These are phyloP conservation scores for Solenopsis fugax DNA, from an alignment of 1,140 invertebrate species.

Conservation along the genomic window DNA sequence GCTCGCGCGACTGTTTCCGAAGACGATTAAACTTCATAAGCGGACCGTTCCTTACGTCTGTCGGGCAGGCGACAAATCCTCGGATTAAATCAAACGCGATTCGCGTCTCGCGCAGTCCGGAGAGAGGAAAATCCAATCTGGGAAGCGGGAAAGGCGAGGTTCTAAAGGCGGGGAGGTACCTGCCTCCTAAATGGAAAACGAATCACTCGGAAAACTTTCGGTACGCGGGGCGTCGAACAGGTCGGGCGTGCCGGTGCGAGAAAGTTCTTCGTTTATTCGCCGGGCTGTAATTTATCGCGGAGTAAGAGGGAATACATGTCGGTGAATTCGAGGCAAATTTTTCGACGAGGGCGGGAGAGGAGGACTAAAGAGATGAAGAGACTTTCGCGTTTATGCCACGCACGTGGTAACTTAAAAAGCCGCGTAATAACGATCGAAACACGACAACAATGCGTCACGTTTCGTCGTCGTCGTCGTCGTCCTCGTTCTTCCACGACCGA, in stretches of 20 bases:
- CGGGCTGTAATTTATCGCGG: slow-evolving; percentile 50
- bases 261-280: slow-evolving; percentile 72
- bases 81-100: slow-evolving; percentile 67
- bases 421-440: slow-evolving; percentile 33
- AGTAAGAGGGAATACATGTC: background rate
- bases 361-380: background rate
- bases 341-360: background rate
- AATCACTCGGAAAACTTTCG: slow-evolving; percentile 76
- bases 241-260: slow-evolving; percentile 54
- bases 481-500: background rate
- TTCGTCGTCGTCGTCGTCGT: slow-evolving; percentile 30
- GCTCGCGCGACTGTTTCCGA: slow-evolving; percentile 18
- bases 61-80: slow-evolving; percentile 55
- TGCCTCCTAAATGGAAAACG: slow-evolving; percentile 73
- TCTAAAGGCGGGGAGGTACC: background rate
- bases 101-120: slow-evolving; percentile 7
- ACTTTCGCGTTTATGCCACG: slow-evolving; percentile 29
- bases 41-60: slow-evolving; percentile 52
- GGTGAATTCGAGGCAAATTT: slow-evolving; percentile 43
- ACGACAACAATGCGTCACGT: slow-evolving; percentile 57
- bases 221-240: slow-evolving; percentile 57
- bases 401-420: slow-evolving; percentile 32
- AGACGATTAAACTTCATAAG: slow-evolving; percentile 59
- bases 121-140: slow-evolving; percentile 72
- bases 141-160: background rate